Evolutionary conservation across 1,140 invertebrate genomes (phyloP), one percentile per base, ranked within the genome.

Genomic region (Ganaspis sp.): DNA sequence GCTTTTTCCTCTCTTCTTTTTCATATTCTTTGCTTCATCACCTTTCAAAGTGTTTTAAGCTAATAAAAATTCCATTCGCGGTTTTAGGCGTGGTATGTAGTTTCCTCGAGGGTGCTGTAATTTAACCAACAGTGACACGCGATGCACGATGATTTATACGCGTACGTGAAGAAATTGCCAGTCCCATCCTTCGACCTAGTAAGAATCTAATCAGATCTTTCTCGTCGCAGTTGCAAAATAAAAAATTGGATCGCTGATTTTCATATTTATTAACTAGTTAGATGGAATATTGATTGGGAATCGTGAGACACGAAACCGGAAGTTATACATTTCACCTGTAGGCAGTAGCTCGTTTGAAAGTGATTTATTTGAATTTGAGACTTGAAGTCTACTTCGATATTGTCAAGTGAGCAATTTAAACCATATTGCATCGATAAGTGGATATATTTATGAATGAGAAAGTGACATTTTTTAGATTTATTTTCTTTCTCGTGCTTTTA

Each of bases 41-140:
- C 58, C 26, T 3, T 64, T 64, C 23, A 29, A 64, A 64, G 58
- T 29, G 58, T 64, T 64, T 64, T 64, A 29, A 64, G 58, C 58
- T 64, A 64, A 64, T 64, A 64, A 34, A 64, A 64, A 64, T 64
- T 64, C 58, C 58, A 64, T 64, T 64, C 58, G 58, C 58, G 58
- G 58, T 11, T 64, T 29, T 29, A 29, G 58, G 58, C 58, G 58
- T 64, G 58, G 58, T 64, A 64, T 64, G 58, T 64, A 64, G 58
- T 64, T 64, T 64, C 58, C 58, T 64, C 26, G 23, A 64, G 58
- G 58, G 58, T 64, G 23, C 58, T 64, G 58, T 64, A 64, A 64
- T 64, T 64, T 64, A 64, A 29, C 58, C 58, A 64, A 34, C 58
- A 64, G 26, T 64, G 58, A 64, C 58, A 64, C 26, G 58, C 58